Base-by-base conservation (phyloP, 1,140 invertebrate genomes). In the Bombus fervidus region DNA sequence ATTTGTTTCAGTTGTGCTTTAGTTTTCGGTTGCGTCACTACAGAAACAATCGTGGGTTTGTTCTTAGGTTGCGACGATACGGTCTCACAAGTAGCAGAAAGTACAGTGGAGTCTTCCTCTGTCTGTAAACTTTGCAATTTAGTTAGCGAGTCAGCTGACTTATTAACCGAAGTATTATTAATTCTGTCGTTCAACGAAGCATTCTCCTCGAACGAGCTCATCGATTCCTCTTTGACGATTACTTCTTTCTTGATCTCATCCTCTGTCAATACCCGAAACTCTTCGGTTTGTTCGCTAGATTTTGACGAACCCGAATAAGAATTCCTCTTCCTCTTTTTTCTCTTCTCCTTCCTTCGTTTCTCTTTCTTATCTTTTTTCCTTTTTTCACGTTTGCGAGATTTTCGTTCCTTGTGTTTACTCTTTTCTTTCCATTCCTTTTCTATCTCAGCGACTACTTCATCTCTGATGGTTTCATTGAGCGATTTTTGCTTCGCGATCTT, bases 391-490 rank as follows among this genome's bases (percentile, higher is more conserved):
- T 93, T 93, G 37, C 90, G 86, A 0, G 81, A 87, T 34, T 91
- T 93, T 0, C 89, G 84, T 12, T 92, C 91, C 22, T 92, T 94
- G 12, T 92, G 91, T 34, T 91, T 87, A 25, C 64, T 91, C 39
- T 93, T 93, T n/a, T 94, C 93, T 13, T 91, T 92, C 84, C 93
- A 91, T 39, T 92, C 93, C 5, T 93, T 90, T 59, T 94, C 93
- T 15, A 95, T 95, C 57, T 95, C 94, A 13, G 94, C 94, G 0
- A 92, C 91, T 3, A 95, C 94, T 69, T 95, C 94, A 34, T 95
- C 95, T 9, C 94, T 91, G n/a, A 95, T 95, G 0, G 94, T 93
- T 62, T 95, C 94, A 69, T 94, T 95, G 2, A 95, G 47, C 0
- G 92, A 92, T 37, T 90, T 93, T 6, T 94, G 92, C 47, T 95